Base-by-base conservation (phyloP, 2,113 vertebrate species). In the Puma concolor region DNA sequence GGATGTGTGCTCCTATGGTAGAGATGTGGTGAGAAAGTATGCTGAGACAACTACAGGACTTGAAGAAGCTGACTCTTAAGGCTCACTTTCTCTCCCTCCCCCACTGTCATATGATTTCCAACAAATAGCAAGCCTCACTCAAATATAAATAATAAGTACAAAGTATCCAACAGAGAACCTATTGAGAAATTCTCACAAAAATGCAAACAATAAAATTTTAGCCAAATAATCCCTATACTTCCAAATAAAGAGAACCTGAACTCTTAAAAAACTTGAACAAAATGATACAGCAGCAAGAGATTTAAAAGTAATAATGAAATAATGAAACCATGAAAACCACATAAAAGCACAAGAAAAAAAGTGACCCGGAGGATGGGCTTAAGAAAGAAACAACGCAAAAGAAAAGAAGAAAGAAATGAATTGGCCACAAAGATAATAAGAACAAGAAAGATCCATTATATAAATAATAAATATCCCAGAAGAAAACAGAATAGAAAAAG, bases 121-220 rank as follows among this genome's bases (percentile, higher is more conserved):
- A 90, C 54, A 89, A 91, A 94, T 19, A 94, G 31, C 38, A 88
- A 97, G 64, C 41, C 38, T 7, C 50, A 84, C 81, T 96, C 69
- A 92, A 96, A 83, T 38, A 88, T 31, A 79, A 84, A 74, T 36
- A 95, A 80, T 80, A 88, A 94, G 9, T 57, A 84, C 41, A 94
- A 81, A 76, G 87, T 71, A 93, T 88, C 50, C 33, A 84, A 69
- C 19, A 80, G 3, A 64, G 54, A 96, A 79, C 7, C 38, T 85
- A 93, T 83, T 66, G 92, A 92, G 57, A 93, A 96, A 57, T 74
- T 81, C 12, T 50, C 76, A 96, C 4, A 91, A 96, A 93, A 81
- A 77, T 0, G 23, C 9, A 89, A 94, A 93, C 8, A 60, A 71
- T n/a, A 95, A 88, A 91, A 76, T 84, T 88, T 96, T 88, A 67